Conservation (phyloP, 53 echinoderm and acorn worm species). For the Crossaster papposus region DNA sequence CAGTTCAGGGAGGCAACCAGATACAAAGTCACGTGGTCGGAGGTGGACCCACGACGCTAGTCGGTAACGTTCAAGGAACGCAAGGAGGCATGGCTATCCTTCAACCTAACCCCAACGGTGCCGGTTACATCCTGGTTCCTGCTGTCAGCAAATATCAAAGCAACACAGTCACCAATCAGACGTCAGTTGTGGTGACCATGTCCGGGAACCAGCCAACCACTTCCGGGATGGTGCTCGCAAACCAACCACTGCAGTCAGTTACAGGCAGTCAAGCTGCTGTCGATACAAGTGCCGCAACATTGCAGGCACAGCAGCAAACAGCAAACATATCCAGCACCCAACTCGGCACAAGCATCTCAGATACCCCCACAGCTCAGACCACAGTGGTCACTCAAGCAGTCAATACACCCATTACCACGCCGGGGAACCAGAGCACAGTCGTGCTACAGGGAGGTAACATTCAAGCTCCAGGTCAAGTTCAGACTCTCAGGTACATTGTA, state of each 20-base stretch:
- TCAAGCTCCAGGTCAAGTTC: conserved; percentile 57
- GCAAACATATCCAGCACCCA: conserved; percentile 63
- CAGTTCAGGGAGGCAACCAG: conserved; percentile 54
- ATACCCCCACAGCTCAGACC: conserved; percentile 61
- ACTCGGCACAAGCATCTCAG: conserved; percentile 67
- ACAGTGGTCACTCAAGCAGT: conserved; percentile 83
- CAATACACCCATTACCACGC: conserved; percentile 80
- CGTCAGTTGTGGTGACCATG: conserved; percentile 33
- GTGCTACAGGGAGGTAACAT: conserved; percentile 53
- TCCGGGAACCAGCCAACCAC: conserved; percentile 37
- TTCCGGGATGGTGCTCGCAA: conserved; percentile 19
- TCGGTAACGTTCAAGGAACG: conserved; percentile 34
- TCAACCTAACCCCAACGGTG: conserved; percentile 58
- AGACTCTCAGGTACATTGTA: conserved; percentile 49
- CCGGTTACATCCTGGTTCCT: conserved; percentile 59
- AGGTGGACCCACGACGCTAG: conserved; percentile 35
- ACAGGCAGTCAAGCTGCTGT: background rate
- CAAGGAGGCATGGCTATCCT: conserved; percentile 58
- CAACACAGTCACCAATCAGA: conserved; percentile 40
- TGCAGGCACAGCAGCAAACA: conserved; percentile 59
- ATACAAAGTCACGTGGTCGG: conserved; percentile 41
- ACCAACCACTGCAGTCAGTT: conserved; percentile 21
- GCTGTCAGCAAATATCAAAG: conserved; percentile 43
- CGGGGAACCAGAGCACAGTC: conserved; percentile 70
- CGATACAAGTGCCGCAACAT: background rate